A percentile compares a stretch with the other conserved stretches of the same genome.
Conservation (phyloP, 2,797 vertebrate genomes). For the Pogoniulus pusillus region DNA sequence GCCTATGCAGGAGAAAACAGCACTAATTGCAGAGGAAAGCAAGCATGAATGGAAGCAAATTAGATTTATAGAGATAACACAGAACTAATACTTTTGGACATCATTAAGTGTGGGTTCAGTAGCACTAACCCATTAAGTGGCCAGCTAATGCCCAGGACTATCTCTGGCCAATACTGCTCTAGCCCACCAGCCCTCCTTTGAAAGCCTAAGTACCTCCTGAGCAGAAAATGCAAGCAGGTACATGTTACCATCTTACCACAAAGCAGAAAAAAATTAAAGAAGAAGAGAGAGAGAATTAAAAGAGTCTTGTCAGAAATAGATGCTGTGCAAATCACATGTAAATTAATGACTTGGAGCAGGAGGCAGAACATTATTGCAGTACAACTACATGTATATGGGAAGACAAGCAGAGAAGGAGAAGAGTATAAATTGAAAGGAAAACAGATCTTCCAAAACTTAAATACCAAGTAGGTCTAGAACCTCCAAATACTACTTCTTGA, state of each 20-base stretch:
- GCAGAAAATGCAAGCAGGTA: background rate
- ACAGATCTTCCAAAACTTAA: background rate
- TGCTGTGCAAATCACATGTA: background rate
- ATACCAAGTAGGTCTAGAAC: background rate
- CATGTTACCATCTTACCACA: background rate
- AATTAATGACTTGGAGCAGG: background rate
- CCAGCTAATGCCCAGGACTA: background rate
- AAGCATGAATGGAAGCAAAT: conserved; percentile 50
- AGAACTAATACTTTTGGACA: conserved; percentile 48
- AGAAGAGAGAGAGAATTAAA: background rate
- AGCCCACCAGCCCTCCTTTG: background rate
- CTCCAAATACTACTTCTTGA: background rate
- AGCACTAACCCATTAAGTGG: conserved; percentile 9
- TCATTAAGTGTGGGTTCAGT: background rate
- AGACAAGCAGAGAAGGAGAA: conserved; percentile 23
- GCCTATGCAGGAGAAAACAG: conserved; percentile 16
- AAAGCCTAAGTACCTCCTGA: background rate
- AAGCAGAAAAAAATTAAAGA: background rate
- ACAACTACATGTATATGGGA: background rate
- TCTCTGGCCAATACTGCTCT: background rate
- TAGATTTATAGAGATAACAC: conserved; percentile 37
- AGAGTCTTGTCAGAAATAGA: background rate
- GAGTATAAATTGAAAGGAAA: background rate
- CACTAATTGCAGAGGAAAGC: conserved; percentile 52
- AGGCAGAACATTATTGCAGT: background rate